Conservation (phyloP, 2,888 invertebrate genomes). For the Slavum lentiscoides region DNA sequence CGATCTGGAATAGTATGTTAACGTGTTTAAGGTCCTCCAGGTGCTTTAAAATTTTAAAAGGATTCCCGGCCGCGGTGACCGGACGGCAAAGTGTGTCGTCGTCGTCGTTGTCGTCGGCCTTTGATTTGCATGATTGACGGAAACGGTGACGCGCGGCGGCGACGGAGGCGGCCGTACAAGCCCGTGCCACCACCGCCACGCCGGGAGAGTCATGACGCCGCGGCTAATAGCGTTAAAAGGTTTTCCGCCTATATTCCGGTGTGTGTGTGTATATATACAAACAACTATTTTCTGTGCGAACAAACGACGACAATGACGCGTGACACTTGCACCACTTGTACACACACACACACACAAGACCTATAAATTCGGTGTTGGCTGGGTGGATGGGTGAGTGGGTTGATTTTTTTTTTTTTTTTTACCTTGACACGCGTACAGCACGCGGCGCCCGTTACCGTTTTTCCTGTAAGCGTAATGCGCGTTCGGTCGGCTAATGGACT, state of each 20-base stretch:
- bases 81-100: too few species aligned
- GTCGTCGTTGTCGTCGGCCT: too few species aligned
- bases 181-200: conserved; percentile 20
- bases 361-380: too few species aligned
- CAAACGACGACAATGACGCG: conserved; percentile 5
- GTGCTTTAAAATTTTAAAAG: too few species aligned
- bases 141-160: conserved; percentile 1
- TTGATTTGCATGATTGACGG: not conserved
- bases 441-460: not conserved
- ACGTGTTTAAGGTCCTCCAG: too few species aligned
- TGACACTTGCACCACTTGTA: conserved; percentile 53
- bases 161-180: conserved; percentile 5
- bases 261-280: too few species aligned
- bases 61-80: too few species aligned
- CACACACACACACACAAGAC: not conserved
- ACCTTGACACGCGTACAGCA: conserved; percentile 53
- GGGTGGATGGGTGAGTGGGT: not conserved
- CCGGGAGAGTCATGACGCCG: conserved; percentile 2
- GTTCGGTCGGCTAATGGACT: conserved; percentile 25
- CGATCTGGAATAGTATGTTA: too few species aligned
- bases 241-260: not conserved
- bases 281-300: too few species aligned
- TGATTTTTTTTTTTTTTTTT: not conserved
- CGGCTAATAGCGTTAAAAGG: conserved; percentile 52
- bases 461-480: too few species aligned